These are phyloP conservation scores for Mus minutoides DNA, from an alignment of 2,797 vertebrate species.

Conservation along the genomic window DNA sequence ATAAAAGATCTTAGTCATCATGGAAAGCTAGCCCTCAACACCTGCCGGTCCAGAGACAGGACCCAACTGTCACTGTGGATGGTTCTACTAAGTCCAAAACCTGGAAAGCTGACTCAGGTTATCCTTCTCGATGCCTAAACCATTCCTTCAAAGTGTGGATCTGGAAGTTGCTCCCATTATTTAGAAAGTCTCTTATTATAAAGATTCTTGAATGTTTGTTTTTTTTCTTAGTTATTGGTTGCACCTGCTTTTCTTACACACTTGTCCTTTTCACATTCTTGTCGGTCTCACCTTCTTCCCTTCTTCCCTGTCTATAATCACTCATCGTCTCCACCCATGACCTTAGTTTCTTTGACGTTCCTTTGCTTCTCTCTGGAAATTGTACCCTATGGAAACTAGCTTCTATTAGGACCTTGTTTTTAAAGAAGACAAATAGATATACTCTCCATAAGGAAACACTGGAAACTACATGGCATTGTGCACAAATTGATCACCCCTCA, in stretches of 20 bases:
- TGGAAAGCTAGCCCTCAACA: not conserved
- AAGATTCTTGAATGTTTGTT: not conserved
- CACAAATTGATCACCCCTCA: not conserved
- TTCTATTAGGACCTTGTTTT: conserved; percentile 35
- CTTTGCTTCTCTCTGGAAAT: conserved; percentile 13
- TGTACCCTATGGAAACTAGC: not conserved
- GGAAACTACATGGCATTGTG: not conserved
- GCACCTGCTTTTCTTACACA: not conserved
- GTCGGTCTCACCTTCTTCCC: not conserved
- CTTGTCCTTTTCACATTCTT: not conserved
- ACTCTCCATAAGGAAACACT: not conserved
- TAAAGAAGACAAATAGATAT: not conserved
- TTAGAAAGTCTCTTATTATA: not conserved
- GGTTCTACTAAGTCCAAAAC: not conserved
- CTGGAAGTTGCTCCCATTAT: not conserved
- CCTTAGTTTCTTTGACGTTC: not conserved
- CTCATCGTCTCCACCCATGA: not conserved
- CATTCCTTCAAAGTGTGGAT: not conserved
- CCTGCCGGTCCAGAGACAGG: accelerated
- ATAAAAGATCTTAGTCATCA: not conserved
- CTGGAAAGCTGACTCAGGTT: not conserved
- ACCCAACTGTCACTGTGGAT: not conserved
- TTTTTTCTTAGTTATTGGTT: not conserved
- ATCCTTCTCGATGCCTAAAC: not conserved
- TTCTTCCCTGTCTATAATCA: not conserved